A percentile compares a stretch with the other conserved stretches of the same genome.
phyloP scores from a whole-genome alignment of 1,140 invertebrate species.

The Agrypnia vestita region DNA sequence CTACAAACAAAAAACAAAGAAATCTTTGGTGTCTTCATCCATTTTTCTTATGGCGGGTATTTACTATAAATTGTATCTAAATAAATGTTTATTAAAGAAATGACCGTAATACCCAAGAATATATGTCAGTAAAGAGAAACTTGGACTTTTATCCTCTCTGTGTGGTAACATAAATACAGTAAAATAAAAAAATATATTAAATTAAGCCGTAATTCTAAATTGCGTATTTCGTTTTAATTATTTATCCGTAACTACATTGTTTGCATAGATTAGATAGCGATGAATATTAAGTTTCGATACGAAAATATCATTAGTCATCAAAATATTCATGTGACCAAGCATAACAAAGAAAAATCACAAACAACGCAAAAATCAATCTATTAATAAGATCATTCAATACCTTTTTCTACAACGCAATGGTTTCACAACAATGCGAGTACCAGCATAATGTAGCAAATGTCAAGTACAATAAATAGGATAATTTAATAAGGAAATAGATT shows the following conservation, averaged over 20 bases:
- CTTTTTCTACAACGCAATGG: conserved; percentile 53
- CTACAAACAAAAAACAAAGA: neutral
- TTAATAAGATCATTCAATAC: conserved; percentile 44
- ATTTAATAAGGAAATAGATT: conserved; percentile 66
- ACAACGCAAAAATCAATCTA: conserved; percentile 38
- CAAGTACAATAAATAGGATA: conserved; percentile 61
- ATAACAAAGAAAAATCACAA: conserved; percentile 44
- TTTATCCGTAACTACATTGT: no score
- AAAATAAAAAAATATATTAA: no score
- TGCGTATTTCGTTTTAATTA: no score
- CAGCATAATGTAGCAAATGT: conserved; percentile 62
- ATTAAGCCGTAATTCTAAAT: no score
- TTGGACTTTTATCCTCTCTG: no score
- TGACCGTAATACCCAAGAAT: no score
- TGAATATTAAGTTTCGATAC: conserved; percentile 1
- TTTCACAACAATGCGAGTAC: conserved; percentile 54
- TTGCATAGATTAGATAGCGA: neutral
- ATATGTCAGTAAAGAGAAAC: no score
- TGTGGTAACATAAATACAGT: no score
- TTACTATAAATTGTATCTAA: no score
- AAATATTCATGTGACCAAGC: conserved; percentile 41
- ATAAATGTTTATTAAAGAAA: no score
- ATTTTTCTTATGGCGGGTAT: no score
- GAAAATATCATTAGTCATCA: conserved; percentile 43
- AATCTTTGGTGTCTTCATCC: no score